Conservation (phyloP, 2,888 invertebrate genomes). For the Cosmopolites sordidus region DNA sequence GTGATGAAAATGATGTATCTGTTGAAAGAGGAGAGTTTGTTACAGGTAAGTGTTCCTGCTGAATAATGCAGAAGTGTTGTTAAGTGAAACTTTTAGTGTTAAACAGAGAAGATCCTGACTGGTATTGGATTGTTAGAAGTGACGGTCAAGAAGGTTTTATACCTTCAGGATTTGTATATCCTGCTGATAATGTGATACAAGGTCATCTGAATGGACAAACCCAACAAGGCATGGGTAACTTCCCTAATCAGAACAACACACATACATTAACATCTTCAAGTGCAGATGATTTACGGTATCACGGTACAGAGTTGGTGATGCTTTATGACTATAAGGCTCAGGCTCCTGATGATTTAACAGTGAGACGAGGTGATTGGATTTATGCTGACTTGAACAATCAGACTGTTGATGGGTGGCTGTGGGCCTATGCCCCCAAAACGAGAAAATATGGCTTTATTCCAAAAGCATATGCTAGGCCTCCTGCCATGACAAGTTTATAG, state of each 20-base stretch:
- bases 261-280: slow-evolving; percentile 41
- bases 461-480: slow-evolving; percentile 88
- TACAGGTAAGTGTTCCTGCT: slow-evolving; percentile 55
- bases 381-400: slow-evolving; percentile 91
- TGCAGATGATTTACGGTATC: slow-evolving; percentile 68
- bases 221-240: slow-evolving; percentile 38
- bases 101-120: slow-evolving; percentile 91
- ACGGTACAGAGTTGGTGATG: slow-evolving; percentile 89
- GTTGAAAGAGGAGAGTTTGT: slow-evolving; percentile 93
- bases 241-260: slow-evolving; percentile 37
- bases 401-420: slow-evolving; percentile 91
- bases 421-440: slow-evolving; percentile 91
- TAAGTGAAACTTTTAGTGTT: slow-evolving; percentile 56
- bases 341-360: slow-evolving; percentile 88
- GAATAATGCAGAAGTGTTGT: not conserved
- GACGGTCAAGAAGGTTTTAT: slow-evolving; percentile 95
- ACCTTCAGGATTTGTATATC: slow-evolving; percentile 91
- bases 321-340: slow-evolving; percentile 94
- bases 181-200: slow-evolving; percentile 74
- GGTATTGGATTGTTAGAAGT: slow-evolving; percentile 93
- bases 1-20: slow-evolving; percentile 91
- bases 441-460: slow-evolving; percentile 93
- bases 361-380: slow-evolving; percentile 90
- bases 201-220: slow-evolving; percentile 48
- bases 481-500: slow-evolving; percentile 82